Evolutionary conservation across 2,888 invertebrate species (phyloP).

Genomic region (Epistrophella euchroma): DNA sequence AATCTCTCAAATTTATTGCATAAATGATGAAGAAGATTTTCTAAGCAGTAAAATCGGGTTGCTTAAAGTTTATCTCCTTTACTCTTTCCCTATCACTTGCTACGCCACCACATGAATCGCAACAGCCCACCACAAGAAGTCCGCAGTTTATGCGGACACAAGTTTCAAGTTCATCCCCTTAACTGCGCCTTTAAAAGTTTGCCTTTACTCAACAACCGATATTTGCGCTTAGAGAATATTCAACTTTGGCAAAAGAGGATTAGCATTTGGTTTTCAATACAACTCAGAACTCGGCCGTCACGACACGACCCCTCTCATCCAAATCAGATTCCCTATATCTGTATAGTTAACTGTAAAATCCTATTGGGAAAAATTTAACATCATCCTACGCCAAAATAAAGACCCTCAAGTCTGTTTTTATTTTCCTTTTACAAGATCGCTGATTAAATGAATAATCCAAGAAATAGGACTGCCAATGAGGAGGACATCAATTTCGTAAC

Average conservation of each 20-base stretch:
- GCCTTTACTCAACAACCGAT: not conserved
- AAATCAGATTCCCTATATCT: no score
- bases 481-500: slow-evolving; percentile 54
- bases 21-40: slow-evolving; percentile 51
- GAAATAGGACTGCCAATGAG: slow-evolving; percentile 59
- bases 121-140: not conserved
- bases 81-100: not conserved
- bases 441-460: slow-evolving; percentile 66
- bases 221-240: slow-evolving; percentile 61
- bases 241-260: slow-evolving; percentile 66
- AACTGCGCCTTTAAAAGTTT: slow-evolving; percentile 61
- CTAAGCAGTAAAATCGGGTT: slow-evolving; percentile 50
- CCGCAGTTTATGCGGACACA: slow-evolving; percentile 41
- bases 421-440: slow-evolving; percentile 42
- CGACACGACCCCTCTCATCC: no score
- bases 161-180: slow-evolving; percentile 65
- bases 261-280: slow-evolving; percentile 60
- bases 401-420: slow-evolving; percentile 24
- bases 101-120: not conserved
- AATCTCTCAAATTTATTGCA: slow-evolving; percentile 58
- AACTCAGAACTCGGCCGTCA: no score
- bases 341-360: not conserved
- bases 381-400: not conserved
- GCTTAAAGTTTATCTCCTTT: slow-evolving; percentile 13
- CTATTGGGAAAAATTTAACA: slow-evolving; percentile 22